phyloP scores from a whole-genome alignment of 2,888 invertebrate species.

The Drosophila yooni region DNA sequence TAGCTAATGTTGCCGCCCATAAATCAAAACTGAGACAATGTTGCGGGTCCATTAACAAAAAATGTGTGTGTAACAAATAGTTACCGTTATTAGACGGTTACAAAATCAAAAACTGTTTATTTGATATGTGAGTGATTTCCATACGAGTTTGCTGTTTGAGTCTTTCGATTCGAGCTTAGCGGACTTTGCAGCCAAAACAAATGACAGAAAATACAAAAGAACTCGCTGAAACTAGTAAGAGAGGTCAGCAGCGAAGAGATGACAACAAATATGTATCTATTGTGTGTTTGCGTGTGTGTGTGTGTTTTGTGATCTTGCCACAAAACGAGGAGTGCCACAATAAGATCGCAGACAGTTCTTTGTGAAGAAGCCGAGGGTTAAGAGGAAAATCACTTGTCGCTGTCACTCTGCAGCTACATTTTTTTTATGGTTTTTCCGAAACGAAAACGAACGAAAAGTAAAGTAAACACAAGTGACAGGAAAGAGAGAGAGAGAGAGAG shows the following conservation, averaged over 20 bases:
- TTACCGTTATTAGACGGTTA: conserved; percentile 67
- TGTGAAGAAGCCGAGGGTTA: conserved; percentile 18
- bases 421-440: conserved; percentile 62
- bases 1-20: conserved; percentile 67
- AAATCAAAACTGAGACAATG: conserved; percentile 60
- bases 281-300: conserved; percentile 3
- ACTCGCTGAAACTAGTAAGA: conserved; percentile 7
- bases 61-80: conserved; percentile 30
- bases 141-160: conserved; percentile 60
- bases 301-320: conserved; percentile 24
- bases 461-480: conserved; percentile 60
- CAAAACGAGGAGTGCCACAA: conserved; percentile 25
- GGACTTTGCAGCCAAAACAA: background rate
- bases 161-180: conserved; percentile 57
- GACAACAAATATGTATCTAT: background rate
- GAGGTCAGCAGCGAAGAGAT: conserved; percentile 10
- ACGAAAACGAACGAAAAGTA: conserved; percentile 20
- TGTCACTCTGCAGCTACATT: conserved; percentile 56
- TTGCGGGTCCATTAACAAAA: conserved; percentile 54
- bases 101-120: conserved; percentile 55
- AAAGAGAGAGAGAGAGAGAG: background rate
- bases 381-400: conserved; percentile 66
- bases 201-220: conserved; percentile 33
- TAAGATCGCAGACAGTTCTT: conserved; percentile 39
- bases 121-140: conserved; percentile 27